A percentile compares a stretch with the other conserved stretches of the same genome.
These are phyloP conservation scores for Malurus leucopterus DNA, from an alignment of 2,797 vertebrate species.

Conservation along the genomic window DNA sequence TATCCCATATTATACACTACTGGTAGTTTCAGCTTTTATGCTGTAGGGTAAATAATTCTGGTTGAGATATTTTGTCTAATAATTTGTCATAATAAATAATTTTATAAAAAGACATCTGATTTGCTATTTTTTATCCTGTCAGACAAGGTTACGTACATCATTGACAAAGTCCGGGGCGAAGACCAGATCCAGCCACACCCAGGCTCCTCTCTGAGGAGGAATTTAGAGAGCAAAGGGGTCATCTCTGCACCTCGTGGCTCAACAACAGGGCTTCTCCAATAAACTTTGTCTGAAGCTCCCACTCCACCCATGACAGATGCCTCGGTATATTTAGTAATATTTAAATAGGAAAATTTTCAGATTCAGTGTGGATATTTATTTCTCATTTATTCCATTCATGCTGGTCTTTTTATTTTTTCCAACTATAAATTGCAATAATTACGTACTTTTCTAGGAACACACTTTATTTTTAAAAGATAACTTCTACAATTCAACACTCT, in stretches of 20 bases:
- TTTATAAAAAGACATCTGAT: neutral
- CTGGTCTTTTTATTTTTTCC: neutral
- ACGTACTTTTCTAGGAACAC: neutral
- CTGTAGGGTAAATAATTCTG: neutral
- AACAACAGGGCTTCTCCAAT: neutral
- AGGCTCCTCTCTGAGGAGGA: neutral
- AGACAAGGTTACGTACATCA: fast-evolving
- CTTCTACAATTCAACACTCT: neutral
- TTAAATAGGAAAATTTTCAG: neutral
- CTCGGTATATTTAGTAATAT: neutral
- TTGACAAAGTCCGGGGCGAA: neutral
- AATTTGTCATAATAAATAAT: neutral
- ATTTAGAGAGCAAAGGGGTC: neutral
- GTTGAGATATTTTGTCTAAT: neutral
- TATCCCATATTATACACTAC: neutral
- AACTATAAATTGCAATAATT: neutral
- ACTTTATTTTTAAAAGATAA: neutral
- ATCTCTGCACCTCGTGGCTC: neutral
- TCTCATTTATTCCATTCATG: neutral
- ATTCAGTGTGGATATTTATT: neutral
- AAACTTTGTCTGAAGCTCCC: neutral
- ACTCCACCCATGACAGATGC: fast-evolving
- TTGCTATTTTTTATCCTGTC: neutral
- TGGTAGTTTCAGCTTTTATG: neutral
- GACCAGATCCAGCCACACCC: neutral